Evolutionary conservation across 2,797 vertebrate species (phyloP).

Genomic region (Lutjanus campechanus): DNA sequence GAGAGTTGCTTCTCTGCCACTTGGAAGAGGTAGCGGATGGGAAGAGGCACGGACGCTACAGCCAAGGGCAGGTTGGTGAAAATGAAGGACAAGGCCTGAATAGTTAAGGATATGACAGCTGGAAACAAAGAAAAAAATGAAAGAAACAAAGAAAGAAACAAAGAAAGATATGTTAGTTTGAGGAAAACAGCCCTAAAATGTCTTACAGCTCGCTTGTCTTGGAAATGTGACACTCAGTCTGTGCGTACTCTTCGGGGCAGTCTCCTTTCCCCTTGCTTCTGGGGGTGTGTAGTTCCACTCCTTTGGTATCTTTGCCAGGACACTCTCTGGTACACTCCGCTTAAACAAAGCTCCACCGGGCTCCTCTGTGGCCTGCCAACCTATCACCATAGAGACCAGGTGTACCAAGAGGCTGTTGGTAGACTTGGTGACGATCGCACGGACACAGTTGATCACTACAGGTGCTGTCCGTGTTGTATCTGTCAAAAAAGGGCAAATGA

Average conservation of each 20-base stretch:
- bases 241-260: constrained; percentile 84
- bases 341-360: constrained; percentile 73
- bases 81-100: constrained; percentile 93
- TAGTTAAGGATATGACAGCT: constrained; percentile 88
- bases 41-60: constrained; percentile 92
- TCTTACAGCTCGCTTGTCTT: neutral
- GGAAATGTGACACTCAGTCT: neutral
- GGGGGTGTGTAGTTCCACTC: constrained; percentile 90
- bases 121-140: constrained; percentile 22
- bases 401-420: constrained; percentile 85
- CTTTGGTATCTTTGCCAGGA: constrained; percentile 90
- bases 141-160: neutral
- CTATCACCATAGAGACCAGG: constrained; percentile 87
- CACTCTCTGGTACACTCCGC: constrained; percentile 83
- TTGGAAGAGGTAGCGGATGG: constrained; percentile 94
- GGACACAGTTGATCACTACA: constrained; percentile 87
- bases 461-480: constrained; percentile 74
- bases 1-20: constrained; percentile 92
- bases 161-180: constrained; percentile 21
- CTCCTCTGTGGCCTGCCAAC: constrained; percentile 84
- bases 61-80: constrained; percentile 93
- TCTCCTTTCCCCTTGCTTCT: constrained; percentile 82
- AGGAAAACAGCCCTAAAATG: neutral
- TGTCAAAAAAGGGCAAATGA: constrained; percentile 43
- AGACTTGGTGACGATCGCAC: constrained; percentile 84